A percentile compares a stretch with the other conserved stretches of the same genome.
Evolutionary conservation across 1,140 invertebrate species (phyloP).

Genomic region (Antheraea mylitta): DNA sequence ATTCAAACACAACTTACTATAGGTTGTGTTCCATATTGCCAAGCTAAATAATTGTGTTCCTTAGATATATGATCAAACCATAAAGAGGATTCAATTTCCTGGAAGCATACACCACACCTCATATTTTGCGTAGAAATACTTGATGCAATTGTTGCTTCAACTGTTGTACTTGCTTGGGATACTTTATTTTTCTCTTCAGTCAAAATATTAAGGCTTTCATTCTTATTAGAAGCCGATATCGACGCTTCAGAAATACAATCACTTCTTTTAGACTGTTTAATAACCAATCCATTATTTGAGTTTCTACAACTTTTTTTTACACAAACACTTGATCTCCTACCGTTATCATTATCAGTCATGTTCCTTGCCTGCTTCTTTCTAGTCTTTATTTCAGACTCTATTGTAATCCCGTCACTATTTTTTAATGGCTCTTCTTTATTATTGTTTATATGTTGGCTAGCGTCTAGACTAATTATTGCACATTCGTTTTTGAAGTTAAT

Average conservation of each 20-base stretch:
- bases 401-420: not conserved
- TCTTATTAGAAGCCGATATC: not conserved
- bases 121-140: no score
- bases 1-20: slow-evolving; percentile 31
- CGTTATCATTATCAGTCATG: not conserved
- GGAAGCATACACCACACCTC: slow-evolving; percentile 60
- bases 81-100: slow-evolving; percentile 22
- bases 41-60: slow-evolving; percentile 51
- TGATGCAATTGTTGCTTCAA: not conserved
- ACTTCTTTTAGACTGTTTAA: not conserved
- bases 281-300: not conserved
- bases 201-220: not conserved
- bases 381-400: not conserved
- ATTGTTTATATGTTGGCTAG: not conserved
- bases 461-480: not conserved
- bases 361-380: not conserved
- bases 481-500: not conserved
- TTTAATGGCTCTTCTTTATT: not conserved
- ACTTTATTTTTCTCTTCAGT: not conserved
- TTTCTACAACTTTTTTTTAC: not conserved
- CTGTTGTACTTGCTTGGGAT: no score
- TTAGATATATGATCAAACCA: slow-evolving; percentile 48
- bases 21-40: slow-evolving; percentile 39
- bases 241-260: not conserved
- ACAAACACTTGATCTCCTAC: not conserved